These are phyloP conservation scores for Heteractis magnifica DNA, from an alignment of 92 coral and sea anemone species.

Conservation along the genomic window DNA sequence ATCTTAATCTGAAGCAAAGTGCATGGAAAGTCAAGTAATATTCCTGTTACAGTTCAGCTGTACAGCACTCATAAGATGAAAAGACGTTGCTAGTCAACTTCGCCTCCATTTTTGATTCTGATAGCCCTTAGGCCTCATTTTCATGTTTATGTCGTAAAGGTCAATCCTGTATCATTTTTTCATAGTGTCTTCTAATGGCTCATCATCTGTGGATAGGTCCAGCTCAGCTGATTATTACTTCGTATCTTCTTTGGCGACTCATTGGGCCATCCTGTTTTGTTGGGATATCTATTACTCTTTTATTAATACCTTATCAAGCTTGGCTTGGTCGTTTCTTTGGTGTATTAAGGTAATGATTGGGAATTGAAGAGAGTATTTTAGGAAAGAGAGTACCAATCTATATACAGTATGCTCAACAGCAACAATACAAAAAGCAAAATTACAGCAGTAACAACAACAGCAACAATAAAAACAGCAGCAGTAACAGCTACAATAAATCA, in stretches of 20 bases:
- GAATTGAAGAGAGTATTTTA: neutral
- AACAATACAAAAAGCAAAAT: neutral
- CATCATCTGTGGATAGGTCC: constrained; percentile 75
- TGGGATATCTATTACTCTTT: constrained; percentile 49
- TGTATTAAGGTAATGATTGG: constrained; percentile 36
- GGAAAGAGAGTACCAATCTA: neutral
- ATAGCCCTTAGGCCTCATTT: no score
- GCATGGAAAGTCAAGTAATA: no score
- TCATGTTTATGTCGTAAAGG: no score
- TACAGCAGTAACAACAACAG: neutral
- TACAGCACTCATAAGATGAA: no score
- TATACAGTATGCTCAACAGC: neutral
- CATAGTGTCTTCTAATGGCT: constrained; percentile 48
- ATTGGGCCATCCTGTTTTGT: constrained; percentile 72
- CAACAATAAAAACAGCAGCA: neutral
- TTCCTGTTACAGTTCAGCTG: no score
- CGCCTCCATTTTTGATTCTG: no score
- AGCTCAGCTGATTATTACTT: constrained; percentile 48
- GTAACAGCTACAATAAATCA: neutral
- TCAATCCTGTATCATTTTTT: neutral
- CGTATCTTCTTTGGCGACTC: constrained; percentile 64
- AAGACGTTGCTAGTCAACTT: no score
- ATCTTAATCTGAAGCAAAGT: no score
- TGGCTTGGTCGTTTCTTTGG: constrained; percentile 54
- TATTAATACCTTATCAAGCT: constrained; percentile 54